Evolutionary conservation across 2,888 invertebrate genomes (phyloP).

Genomic region (Merodon equestris): DNA sequence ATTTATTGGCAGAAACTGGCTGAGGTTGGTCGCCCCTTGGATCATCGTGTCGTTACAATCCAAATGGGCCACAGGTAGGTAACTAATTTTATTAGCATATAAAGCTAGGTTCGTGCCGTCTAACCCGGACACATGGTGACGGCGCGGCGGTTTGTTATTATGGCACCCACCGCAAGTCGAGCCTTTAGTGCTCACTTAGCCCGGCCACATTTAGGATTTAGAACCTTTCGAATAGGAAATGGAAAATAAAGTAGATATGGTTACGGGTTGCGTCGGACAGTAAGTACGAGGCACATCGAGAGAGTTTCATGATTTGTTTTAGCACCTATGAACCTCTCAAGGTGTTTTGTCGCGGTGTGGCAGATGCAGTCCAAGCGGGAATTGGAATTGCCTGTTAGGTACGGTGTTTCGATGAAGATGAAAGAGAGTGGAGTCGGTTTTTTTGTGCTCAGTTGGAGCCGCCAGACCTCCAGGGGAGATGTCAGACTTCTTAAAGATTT

Average conservation of each 20-base stretch:
- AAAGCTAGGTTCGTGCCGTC: conserved; percentile 47
- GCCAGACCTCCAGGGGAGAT: no score
- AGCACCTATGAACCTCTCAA: conserved; percentile 28
- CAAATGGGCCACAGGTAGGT: conserved; percentile 31
- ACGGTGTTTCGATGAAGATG: no score
- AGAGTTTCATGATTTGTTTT: conserved; percentile 23
- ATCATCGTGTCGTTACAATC: no score
- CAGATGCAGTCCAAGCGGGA: no score
- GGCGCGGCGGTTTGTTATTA: no score
- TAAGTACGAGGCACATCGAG: neutral
- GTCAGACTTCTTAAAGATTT: no score
- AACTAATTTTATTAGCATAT: conserved; percentile 67
- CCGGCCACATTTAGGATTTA: conserved; percentile 32
- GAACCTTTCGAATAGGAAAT: conserved; percentile 43
- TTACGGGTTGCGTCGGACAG: conserved; percentile 5
- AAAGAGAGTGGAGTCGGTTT: no score
- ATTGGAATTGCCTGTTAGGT: no score
- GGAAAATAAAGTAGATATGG: conserved; percentile 36
- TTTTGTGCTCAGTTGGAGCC: no score
- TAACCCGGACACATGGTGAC: conserved; percentile 13
- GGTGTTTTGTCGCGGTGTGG: no score
- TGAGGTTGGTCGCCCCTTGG: conserved; percentile 14
- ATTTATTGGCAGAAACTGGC: conserved; percentile 56
- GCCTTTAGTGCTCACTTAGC: conserved; percentile 60
- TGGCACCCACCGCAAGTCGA: conserved; percentile 7